Evolutionary conservation across 2,888 invertebrate genomes (phyloP).

Genomic region (Tetheella fluctuosa): DNA sequence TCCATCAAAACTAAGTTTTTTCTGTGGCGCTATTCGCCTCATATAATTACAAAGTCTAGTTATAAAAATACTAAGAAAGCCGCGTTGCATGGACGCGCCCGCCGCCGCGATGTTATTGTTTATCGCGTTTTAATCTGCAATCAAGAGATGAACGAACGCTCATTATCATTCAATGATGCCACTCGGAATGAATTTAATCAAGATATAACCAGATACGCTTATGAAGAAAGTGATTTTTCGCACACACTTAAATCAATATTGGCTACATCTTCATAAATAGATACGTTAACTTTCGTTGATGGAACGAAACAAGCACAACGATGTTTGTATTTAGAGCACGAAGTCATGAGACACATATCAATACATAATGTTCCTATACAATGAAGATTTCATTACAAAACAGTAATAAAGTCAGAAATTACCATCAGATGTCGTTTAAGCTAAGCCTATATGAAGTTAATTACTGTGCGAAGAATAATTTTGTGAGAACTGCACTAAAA

Average conservation of each 20-base stretch:
- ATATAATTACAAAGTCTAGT: conserved; percentile 58
- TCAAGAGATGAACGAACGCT: conserved; percentile 45
- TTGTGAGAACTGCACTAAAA: conserved; percentile 60
- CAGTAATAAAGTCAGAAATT: conserved; percentile 11
- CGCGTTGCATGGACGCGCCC: conserved; percentile 32
- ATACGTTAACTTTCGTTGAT: conserved; percentile 12
- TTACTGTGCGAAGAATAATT: conserved; percentile 38
- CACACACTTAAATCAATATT: not conserved
- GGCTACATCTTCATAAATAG: not conserved
- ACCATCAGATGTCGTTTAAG: conserved; percentile 6
- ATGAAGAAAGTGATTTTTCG: conserved; percentile 31
- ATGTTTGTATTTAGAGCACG: not conserved
- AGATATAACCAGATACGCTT: conserved; percentile 33
- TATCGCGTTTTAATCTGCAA: conserved; percentile 47
- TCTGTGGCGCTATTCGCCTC: conserved; percentile 55
- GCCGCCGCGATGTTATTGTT: conserved; percentile 35
- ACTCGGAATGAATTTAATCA: conserved; percentile 38
- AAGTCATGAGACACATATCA: not conserved
- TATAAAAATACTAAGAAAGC: conserved; percentile 42
- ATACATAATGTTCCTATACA: conserved; percentile 2
- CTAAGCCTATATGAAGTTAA: conserved; percentile 25
- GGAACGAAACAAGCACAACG: conserved; percentile 2
- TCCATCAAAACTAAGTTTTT: conserved; percentile 56
- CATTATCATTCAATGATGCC: conserved; percentile 48
- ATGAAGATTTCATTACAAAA: conserved; percentile 4